These are phyloP conservation scores for Phoeniculus purpureus DNA, from an alignment of 2,797 vertebrate species.

Conservation along the genomic window DNA sequence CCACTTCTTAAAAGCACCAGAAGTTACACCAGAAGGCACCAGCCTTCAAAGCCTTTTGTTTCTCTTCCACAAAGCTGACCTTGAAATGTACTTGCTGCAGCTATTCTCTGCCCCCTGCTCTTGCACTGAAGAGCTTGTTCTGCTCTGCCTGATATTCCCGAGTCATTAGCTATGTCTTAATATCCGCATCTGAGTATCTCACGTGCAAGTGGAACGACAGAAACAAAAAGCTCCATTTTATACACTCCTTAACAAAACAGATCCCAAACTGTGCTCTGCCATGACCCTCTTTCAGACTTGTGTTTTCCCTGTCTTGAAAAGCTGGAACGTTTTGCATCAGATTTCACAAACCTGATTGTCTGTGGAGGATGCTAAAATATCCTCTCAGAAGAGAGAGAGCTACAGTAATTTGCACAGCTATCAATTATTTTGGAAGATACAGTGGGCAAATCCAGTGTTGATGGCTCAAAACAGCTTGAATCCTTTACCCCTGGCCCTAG, in stretches of 20 bases:
- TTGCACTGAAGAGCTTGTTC: neutral
- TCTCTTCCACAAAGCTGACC: neutral
- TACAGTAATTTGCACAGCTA: neutral
- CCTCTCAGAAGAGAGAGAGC: neutral
- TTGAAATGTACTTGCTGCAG: constrained; percentile 9
- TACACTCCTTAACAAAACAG: neutral
- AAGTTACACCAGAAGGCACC: neutral
- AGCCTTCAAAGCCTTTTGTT: neutral
- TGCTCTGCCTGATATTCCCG: neutral
- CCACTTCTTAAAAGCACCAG: neutral
- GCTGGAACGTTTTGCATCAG: neutral
- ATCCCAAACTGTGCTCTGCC: neutral
- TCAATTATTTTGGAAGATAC: neutral
- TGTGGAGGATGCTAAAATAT: neutral
- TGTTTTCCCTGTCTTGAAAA: neutral
- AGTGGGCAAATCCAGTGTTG: neutral
- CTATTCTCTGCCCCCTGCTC: neutral
- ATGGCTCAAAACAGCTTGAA: neutral
- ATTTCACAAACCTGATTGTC: neutral
- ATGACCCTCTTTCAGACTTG: neutral
- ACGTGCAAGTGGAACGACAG: neutral
- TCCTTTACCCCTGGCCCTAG: neutral
- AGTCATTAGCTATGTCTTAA: neutral
- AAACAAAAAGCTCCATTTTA: neutral
- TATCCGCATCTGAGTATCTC: neutral